A percentile compares a stretch with the other conserved stretches of the same genome.
These are phyloP conservation scores for Spizaetus ornatus DNA, from an alignment of 2,113 vertebrate species.

Conservation along the genomic window DNA sequence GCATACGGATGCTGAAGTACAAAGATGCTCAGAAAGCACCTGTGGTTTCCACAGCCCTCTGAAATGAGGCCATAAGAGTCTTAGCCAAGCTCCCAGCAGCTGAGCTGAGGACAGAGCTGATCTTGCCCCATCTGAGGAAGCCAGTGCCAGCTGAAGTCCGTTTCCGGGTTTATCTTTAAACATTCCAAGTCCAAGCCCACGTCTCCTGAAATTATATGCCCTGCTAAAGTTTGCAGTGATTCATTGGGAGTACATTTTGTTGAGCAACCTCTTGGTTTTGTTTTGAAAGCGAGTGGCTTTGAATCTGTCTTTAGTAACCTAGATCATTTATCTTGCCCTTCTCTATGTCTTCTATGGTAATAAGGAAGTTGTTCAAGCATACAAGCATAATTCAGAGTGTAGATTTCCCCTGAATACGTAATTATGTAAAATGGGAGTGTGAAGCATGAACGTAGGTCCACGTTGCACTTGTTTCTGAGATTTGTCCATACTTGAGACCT, in stretches of 20 bases:
- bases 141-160: neutral
- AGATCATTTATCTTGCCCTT: slow-evolving; percentile 4
- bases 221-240: slow-evolving; percentile 14
- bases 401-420: neutral
- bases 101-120: neutral
- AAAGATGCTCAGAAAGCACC: slow-evolving; percentile 17
- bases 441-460: neutral
- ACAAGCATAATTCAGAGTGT: neutral
- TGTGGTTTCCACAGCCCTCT: neutral
- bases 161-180: neutral
- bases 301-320: neutral
- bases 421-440: neutral
- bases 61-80: neutral
- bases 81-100: neutral
- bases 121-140: neutral
- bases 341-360: neutral
- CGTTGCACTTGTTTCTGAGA: neutral
- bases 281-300: slow-evolving; percentile 29
- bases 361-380: slow-evolving; percentile 11
- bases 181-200: neutral
- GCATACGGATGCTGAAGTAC: neutral
- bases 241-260: neutral
- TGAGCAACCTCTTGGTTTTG: slow-evolving; percentile 21
- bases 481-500: neutral
- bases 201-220: neutral